Evolutionary conservation across 2,113 vertebrate species (phyloP).

Genomic region (Channa argus): DNA sequence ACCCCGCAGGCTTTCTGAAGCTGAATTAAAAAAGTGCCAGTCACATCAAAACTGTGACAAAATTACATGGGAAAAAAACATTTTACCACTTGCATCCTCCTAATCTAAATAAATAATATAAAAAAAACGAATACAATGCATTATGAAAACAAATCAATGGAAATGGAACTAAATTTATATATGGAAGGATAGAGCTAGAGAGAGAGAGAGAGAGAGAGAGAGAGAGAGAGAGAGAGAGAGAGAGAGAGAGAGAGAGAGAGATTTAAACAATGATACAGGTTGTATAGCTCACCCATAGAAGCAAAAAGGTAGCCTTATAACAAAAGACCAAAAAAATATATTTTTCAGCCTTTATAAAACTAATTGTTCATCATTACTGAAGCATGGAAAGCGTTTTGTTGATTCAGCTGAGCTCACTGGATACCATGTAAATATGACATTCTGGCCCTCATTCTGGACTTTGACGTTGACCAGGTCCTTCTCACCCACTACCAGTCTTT

Average conservation of each 20-base stretch:
- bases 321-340: neutral
- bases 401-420: conserved; percentile 41
- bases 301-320: conserved; percentile 9
- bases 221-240: too few relatives aligned
- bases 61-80: conserved; percentile 31
- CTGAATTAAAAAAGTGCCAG: conserved; percentile 17
- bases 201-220: neutral
- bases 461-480: conserved; percentile 20
- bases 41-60: conserved; percentile 29
- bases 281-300: neutral
- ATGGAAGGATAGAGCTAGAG: neutral
- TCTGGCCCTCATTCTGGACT: conserved; percentile 37
- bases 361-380: conserved; percentile 25
- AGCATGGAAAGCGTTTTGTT: conserved; percentile 41
- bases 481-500: conserved; percentile 6
- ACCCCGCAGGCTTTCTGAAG: conserved; percentile 50
- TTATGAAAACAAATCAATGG: conserved; percentile 43
- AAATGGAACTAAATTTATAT: conserved; percentile 35
- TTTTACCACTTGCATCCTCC: too few relatives aligned
- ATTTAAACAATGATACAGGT: neutral
- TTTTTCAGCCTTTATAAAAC: neutral
- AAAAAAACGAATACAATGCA: conserved; percentile 23
- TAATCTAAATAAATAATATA: conserved; percentile 15
- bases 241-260: neutral
- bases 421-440: conserved; percentile 37